phyloP scores from a whole-genome alignment of 2,113 vertebrate species.

The Deroptyus accipitrinus region DNA sequence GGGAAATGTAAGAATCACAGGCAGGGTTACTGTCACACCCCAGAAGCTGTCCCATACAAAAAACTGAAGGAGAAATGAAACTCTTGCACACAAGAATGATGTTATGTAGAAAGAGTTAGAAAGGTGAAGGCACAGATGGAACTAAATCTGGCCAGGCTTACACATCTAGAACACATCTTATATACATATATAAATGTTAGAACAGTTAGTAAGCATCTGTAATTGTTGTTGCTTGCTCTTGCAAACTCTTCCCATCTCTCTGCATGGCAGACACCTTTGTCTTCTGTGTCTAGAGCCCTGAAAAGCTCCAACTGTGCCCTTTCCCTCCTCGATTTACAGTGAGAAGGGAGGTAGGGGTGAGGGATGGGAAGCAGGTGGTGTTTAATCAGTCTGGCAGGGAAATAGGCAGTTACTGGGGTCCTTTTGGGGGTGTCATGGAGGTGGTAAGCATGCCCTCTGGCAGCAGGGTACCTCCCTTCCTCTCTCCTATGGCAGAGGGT shows the following conservation, averaged over 20 bases:
- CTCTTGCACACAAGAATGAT: neutral
- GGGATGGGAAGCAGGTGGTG: slow-evolving; percentile 30
- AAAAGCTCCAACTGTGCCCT: neutral
- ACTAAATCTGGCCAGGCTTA: neutral
- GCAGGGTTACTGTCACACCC: neutral
- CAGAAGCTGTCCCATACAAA: neutral
- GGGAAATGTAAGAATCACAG: neutral
- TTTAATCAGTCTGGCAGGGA: slow-evolving; percentile 44
- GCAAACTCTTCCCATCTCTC: neutral
- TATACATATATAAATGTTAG: rapidly evolving
- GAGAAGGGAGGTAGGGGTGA: neutral
- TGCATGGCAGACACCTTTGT: neutral
- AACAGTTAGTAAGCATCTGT: neutral
- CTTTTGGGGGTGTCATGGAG: slow-evolving; percentile 27
- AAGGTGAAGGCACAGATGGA: neutral
- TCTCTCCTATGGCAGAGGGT: neutral
- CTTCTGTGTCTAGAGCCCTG: neutral
- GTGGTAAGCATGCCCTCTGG: slow-evolving; percentile 45
- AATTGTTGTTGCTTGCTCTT: neutral
- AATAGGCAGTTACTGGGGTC: neutral
- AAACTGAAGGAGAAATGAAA: slow-evolving; percentile 9
- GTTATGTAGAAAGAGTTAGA: neutral
- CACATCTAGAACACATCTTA: neutral
- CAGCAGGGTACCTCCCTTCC: neutral
- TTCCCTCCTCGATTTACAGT: neutral